Conservation (phyloP, 2,113 vertebrate genomes). For the Pangasianodon hypophthalmus region DNA sequence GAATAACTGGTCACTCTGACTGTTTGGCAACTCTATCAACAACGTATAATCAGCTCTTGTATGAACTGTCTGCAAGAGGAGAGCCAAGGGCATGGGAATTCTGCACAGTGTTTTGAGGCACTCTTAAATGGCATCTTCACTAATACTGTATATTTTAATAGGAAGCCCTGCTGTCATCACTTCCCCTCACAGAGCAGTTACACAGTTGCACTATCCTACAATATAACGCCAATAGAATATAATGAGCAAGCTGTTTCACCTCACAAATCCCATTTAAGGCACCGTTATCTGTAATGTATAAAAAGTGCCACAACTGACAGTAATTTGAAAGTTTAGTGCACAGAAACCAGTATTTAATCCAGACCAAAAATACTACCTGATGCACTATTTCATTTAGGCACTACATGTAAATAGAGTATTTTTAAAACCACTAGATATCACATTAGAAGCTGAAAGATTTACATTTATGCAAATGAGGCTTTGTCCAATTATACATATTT, state of each 20-base stretch:
- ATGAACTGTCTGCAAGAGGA: not conserved
- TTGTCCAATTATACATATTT: too few relatives aligned
- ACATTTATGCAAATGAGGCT: too few relatives aligned
- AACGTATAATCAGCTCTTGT: conserved; percentile 5
- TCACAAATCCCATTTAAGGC: too few relatives aligned
- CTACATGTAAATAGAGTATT: too few relatives aligned
- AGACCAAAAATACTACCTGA: not conserved
- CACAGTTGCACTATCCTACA: not conserved
- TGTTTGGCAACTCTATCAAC: conserved; percentile 42
- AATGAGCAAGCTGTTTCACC: too few relatives aligned
- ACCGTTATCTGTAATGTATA: too few relatives aligned
- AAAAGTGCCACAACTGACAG: too few relatives aligned
- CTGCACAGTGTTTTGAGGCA: not conserved
- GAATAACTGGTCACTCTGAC: not conserved
- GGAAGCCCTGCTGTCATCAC: not conserved
- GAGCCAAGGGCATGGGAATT: not conserved
- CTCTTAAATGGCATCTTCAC: not conserved
- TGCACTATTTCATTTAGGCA: not conserved
- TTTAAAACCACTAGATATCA: not conserved
- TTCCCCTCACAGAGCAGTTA: not conserved
- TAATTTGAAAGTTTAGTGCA: too few relatives aligned
- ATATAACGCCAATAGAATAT: not conserved
- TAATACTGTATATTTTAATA: not conserved
- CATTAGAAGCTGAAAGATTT: not conserved
- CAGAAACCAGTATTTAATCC: too few relatives aligned